Evolutionary conservation across 2,797 vertebrate species (phyloP), one percentile per base, ranked within the genome.

Genomic region (Chromis chromis): DNA sequence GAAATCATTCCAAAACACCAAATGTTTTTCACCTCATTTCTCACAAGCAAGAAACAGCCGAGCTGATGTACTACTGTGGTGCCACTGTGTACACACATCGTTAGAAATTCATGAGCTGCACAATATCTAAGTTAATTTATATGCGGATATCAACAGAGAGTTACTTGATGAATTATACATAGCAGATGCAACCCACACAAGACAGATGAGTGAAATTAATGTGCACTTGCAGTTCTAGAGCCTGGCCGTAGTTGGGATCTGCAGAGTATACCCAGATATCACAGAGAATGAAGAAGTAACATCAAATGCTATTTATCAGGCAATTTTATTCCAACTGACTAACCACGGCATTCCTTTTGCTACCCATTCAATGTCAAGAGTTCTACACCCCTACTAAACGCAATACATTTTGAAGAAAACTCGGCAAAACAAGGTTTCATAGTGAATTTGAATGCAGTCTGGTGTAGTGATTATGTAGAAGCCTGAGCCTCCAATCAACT

Each of bases 81-180:
- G 70, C 85, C 76, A 69, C 83, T 78, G 82, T 84, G 84, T 83
- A 81, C 87, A 84, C 78, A 69, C 33, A 9, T 55, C 7, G 55
- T 85, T 82, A 81, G 75, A 92, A 87, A 90, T 92, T 89, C 87
- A 92, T 88, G 87, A 91, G 88, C 83, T 57, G 83, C 84, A 88
- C 85, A 86, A 90, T 87, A 90, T 86, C 83, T 24, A 75, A 91
- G 81, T 91, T 91, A 74, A 92, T 92, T 91, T 85, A 90, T 87
- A 91, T 88, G 89, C 84, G 50, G 84, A 86, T 86, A 92, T 89
- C 86, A 89, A 88, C 88, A 75, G 79, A 85, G 83, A 83, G 81
- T 85, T 77, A 73, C 86, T 78, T 87, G 83, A 92, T 93, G 86
- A 93, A 92, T 93, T 91, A 92, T 88, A 90, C 90, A 91, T 89